Conservation (phyloP, 2,113 vertebrate species). For the Malaclemys terrapin region DNA sequence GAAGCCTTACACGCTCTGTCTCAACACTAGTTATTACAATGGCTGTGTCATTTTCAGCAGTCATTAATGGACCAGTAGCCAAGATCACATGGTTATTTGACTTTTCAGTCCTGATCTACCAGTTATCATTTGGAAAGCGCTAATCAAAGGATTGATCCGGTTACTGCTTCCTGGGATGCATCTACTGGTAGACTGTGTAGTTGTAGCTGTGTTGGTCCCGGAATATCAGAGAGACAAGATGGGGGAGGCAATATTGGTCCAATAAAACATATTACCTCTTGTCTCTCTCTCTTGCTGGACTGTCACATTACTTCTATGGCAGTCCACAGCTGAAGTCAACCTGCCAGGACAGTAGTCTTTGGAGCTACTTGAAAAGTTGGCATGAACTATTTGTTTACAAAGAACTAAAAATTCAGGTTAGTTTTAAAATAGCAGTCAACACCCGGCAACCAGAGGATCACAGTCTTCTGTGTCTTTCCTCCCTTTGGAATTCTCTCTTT, state of each 20-base stretch:
- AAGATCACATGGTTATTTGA: not conserved
- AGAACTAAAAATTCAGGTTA: slow-evolving; percentile 52
- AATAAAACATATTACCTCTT: not conserved
- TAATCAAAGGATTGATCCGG: not conserved
- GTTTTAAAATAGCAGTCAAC: slow-evolving; percentile 53
- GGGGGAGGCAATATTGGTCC: not conserved
- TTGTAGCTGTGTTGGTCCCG: not conserved
- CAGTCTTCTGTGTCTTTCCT: slow-evolving; percentile 43
- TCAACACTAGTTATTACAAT: not conserved
- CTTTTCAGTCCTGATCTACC: not conserved
- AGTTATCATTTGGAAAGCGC: not conserved
- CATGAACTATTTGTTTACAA: slow-evolving; percentile 19
- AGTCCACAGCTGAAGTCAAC: accelerated
- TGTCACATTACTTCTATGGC: not conserved
- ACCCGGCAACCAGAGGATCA: slow-evolving; percentile 27
- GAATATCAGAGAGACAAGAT: not conserved
- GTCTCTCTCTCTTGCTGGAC: not conserved
- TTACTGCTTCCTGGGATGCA: not conserved
- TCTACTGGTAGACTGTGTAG: not conserved
- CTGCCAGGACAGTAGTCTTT: not conserved
- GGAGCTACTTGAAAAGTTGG: slow-evolving; percentile 47
- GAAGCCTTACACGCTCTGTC: accelerated
- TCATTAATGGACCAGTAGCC: not conserved
- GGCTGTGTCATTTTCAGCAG: accelerated
- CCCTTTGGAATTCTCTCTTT: not conserved